These are phyloP conservation scores for Pheosia tremula DNA, from an alignment of 2,888 invertebrate genomes.

Conservation along the genomic window DNA sequence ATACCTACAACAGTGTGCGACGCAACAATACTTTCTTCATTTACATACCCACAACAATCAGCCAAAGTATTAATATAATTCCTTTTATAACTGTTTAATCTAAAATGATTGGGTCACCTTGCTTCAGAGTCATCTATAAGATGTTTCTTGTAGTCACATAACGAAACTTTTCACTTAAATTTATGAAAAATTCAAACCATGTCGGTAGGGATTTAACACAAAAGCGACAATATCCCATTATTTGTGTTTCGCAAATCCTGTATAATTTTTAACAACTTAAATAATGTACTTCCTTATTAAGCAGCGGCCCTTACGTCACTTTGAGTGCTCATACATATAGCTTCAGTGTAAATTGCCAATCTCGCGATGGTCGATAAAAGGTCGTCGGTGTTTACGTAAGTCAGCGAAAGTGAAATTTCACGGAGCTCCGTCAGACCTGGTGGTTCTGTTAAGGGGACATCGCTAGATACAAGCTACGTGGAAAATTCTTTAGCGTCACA, in stretches of 20 bases:
- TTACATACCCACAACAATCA: background rate
- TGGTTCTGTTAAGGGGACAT: conserved; percentile 40
- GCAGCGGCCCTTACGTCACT: conserved; percentile 1
- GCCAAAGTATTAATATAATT: background rate
- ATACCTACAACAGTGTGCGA: too few species aligned
- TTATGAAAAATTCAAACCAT: background rate
- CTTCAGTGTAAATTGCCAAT: background rate
- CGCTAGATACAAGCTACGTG: background rate
- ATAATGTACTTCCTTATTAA: background rate
- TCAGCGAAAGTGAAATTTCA: conserved; percentile 73
- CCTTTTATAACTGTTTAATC: background rate
- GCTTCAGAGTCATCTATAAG: too few species aligned
- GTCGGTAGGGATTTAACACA: background rate
- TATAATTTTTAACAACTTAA: conserved; percentile 1
- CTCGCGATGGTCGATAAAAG: conserved; percentile 50
- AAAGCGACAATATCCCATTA: background rate
- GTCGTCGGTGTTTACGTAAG: conserved; percentile 68
- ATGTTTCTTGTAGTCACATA: too few species aligned
- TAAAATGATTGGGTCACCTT: background rate
- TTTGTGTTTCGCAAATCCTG: background rate
- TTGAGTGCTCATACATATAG: conserved; percentile 10
- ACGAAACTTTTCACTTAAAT: too few species aligned
- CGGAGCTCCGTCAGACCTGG: conserved; percentile 29
- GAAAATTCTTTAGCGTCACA: background rate
- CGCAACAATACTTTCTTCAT: too few species aligned